Percentiles rank a stretch among this genome's conserved stretches.
phyloP scores from a whole-genome alignment of 2,888 invertebrate genomes.

The Ophion obscuratus region DNA sequence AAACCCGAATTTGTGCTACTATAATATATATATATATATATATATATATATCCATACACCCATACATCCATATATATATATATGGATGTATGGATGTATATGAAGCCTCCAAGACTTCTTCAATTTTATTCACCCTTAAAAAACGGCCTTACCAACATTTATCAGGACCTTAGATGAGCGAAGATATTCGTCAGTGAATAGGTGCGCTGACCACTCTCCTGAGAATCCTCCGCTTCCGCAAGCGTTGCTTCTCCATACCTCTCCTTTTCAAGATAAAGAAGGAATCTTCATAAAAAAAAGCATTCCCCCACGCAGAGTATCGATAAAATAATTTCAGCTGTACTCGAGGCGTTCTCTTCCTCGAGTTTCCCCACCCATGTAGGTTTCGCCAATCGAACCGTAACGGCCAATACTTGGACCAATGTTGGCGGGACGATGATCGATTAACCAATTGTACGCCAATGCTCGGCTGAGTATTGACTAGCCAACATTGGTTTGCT shows the following conservation, averaged over 20 bases:
- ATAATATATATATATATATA: no score
- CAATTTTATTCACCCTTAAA: slow-evolving; percentile 49
- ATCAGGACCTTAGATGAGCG: slow-evolving; percentile 32
- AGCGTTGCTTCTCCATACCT: not conserved
- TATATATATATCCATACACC: no score
- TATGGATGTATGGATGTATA: not conserved
- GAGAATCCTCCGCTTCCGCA: not conserved
- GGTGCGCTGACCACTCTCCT: not conserved
- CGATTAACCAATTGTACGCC: no score
- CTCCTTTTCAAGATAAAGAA: not conserved
- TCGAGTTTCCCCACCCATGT: no score
- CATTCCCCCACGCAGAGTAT: not conserved
- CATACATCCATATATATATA: no score
- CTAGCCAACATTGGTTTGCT: no score
- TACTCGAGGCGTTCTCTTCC: not conserved
- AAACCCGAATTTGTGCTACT: no score
- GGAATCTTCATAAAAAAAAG: slow-evolving; percentile 15
- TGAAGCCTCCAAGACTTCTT: slow-evolving; percentile 23
- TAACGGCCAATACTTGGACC: no score
- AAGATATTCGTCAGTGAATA: not conserved
- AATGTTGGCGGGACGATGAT: no score
- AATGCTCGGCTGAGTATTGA: no score
- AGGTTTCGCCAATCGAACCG: no score
- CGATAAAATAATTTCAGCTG: not conserved
- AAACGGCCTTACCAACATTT: slow-evolving; percentile 36